Base-by-base conservation (phyloP, 2,797 vertebrate species). In the Allobates femoralis region DNA sequence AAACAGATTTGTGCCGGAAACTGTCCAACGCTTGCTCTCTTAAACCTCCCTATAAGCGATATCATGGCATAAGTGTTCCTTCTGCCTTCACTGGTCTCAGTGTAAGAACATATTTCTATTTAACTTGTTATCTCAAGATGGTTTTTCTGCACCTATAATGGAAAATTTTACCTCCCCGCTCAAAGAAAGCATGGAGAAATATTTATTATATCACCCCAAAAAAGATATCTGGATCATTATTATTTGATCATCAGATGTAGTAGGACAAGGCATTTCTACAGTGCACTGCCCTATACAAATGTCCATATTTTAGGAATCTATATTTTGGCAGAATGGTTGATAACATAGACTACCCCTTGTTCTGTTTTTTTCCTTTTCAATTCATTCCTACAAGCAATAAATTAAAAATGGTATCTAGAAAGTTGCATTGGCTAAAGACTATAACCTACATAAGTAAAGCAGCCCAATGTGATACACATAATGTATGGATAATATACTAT, bases 31-130 rank as follows among this genome's bases (percentile, higher is more conserved):
- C n/a, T 60, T 78, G 84, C 16, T 16, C 16, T 34, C 8, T 56
- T 0, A 88, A 86, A 46, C 5, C 81, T 19, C 30, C 34, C 0
- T 50, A 81, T 77, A 0, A 30, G 15, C 15, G 4, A 5, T 69
- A 76, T 46, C 1, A 67, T n/a, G 55, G 23, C 3, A 11, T 15
- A 23, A 16, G 30, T 8, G 8, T 64, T 30, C 18, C 46, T 14
- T 11, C 83, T 18, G 3, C 14, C 3, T 1, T 80, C 0, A 10
- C 37, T 19, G 75, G 0, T 28, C 81, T 81, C 82, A 88, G 3
- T 77, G 86, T 88, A 88, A 88, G 77, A 21, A 51, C 7, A 46
- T 46, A 0, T 41, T 79, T 41, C 5, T 5, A 3, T 10, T n/a
- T 53, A 53, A 46, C 7, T 46, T 7, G 11, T 8, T 46, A 46